phyloP scores from a whole-genome alignment of 2,797 vertebrate genomes.

The Smutsia temminckii region DNA sequence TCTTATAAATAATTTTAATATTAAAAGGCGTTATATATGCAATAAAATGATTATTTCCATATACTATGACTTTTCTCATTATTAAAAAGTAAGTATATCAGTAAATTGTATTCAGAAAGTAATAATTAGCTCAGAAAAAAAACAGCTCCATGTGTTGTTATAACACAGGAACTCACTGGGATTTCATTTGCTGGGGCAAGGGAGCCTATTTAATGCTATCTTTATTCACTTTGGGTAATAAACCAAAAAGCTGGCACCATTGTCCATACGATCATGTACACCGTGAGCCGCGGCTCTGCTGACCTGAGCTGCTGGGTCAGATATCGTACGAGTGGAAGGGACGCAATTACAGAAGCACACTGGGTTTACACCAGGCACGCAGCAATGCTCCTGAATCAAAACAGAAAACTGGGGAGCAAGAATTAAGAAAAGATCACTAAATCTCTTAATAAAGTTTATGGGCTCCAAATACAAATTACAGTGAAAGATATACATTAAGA shows the following conservation, averaged over 20 bases:
- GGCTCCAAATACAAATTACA: not conserved
- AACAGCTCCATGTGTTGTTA: not conserved
- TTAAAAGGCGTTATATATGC: not conserved
- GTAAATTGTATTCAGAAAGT: not conserved
- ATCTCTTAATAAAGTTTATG: not conserved
- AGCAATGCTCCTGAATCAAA: not conserved
- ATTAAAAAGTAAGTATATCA: not conserved
- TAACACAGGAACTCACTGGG: not conserved
- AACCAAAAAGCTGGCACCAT: not conserved
- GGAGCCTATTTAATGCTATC: not conserved
- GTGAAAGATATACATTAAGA: not conserved
- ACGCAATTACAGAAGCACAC: not conserved
- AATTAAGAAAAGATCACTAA: conserved; percentile 1
- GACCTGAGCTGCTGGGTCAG: not conserved
- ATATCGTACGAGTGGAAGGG: not conserved
- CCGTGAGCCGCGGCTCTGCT: not conserved
- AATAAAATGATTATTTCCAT: not conserved
- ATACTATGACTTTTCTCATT: not conserved
- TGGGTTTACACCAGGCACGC: not conserved
- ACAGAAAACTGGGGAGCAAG: not conserved
- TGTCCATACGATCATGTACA: not conserved
- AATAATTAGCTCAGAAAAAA: not conserved
- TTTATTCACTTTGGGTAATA: not conserved
- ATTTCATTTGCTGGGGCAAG: not conserved
- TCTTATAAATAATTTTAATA: not conserved